Evolutionary conservation across 1,140 invertebrate species (phyloP), one percentile per base, ranked within the genome.

Genomic region (Musca domestica): DNA sequence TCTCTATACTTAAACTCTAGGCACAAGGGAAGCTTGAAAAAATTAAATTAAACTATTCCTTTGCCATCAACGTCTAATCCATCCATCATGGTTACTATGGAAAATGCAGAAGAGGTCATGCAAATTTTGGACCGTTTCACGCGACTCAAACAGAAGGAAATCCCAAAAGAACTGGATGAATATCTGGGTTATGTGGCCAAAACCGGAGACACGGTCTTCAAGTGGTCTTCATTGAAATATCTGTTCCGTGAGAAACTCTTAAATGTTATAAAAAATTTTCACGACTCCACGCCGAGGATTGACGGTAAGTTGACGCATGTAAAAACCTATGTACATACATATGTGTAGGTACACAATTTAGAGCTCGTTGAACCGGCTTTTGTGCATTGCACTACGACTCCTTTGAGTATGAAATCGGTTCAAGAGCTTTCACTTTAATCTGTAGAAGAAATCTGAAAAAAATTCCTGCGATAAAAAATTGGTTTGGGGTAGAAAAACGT

Each of bases 131-230:
- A 93, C 80, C 92, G 94, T 74, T 95, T 94, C 78, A 88, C 92
- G 56, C 94, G 93, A 80, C 87, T 92, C 71, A 82, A 82, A 71
- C 77, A 79, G n/a, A 87, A 90, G 74, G 91, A 90, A 72, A 95
- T 97, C 75, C 94, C 95, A n/a, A 86, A 89, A 64, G 89, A 94
- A 75, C 84, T 98, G 54, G 95, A 98, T 74, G 93, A 96, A 41
- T 97, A 96, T 82, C 84, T 98, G 54, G 87, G 88, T 71, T 93
- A 91, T 84, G 93, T 98, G 65, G 95, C 95, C 0, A 92, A 93
- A 83, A 96, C 95, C 66, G 96, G 96, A 64, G 94, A 98, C 82
- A 94, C 94, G 9, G 87, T 97, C 23, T 97, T 95, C 78, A 95
- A 95, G 72, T 98, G 96, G 96, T 83, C 90, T 20, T 84, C 92